Conservation (phyloP, 2,888 invertebrate genomes). For the Scaptomyza flava region DNA sequence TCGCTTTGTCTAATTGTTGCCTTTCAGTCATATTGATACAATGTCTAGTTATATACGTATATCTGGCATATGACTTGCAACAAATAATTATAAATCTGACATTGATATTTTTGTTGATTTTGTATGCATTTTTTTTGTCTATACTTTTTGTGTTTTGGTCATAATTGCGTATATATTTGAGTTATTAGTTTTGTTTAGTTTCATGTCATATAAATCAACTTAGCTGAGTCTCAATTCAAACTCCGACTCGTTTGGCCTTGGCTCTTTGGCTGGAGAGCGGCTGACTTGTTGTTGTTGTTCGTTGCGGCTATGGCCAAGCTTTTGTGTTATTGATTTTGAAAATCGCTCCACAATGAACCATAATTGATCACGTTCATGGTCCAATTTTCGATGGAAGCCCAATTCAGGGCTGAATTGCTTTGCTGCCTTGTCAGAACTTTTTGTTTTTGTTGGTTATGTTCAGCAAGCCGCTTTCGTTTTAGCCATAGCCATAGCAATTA, state of each 20-base stretch:
- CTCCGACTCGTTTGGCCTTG: constrained; percentile 58
- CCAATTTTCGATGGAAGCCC: constrained; percentile 55
- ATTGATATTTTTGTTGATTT: constrained; percentile 60
- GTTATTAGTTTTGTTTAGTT: constrained; percentile 60
- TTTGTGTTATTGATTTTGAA: constrained; percentile 73
- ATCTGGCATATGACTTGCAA: constrained; percentile 26
- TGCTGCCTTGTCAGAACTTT: constrained; percentile 42
- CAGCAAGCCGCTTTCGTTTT: constrained; percentile 39
- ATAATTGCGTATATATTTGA: constrained; percentile 64
- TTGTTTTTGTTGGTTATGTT: constrained; percentile 5
- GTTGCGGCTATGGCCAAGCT: constrained; percentile 32
- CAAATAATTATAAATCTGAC: constrained; percentile 43
- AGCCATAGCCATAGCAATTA: constrained; percentile 45
- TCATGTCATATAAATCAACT: constrained; percentile 34
- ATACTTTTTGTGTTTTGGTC: constrained; percentile 43
- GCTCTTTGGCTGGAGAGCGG: constrained; percentile 55
- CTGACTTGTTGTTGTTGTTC: constrained; percentile 37
- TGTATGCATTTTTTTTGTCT: constrained; percentile 65
- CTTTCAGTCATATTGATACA: constrained; percentile 19
- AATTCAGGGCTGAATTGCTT: constrained; percentile 17
- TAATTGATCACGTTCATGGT: constrained; percentile 80
- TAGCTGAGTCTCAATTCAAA: constrained; percentile 34
- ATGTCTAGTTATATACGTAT: constrained; percentile 1
- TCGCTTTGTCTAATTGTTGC: constrained; percentile 30
- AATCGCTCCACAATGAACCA: constrained; percentile 71